Evolutionary conservation across 2,113 vertebrate species (phyloP).

Genomic region (Camelus bactrianus): DNA sequence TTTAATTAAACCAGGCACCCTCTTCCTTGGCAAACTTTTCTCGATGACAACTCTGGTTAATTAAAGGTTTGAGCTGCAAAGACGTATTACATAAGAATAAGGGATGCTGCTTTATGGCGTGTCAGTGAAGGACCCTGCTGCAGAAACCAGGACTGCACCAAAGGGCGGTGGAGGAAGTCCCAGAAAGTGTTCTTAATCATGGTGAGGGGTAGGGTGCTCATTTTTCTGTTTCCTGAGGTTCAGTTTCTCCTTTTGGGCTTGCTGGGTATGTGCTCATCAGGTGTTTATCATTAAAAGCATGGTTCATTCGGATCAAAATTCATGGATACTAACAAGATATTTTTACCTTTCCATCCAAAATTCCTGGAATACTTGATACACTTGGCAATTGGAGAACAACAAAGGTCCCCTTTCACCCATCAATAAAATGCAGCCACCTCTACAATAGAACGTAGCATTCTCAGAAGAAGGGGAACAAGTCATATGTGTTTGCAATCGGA

Average conservation of each 20-base stretch:
- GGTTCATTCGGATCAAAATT: conserved; percentile 61
- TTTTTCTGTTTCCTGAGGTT: conserved; percentile 54
- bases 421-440: conserved; percentile 19
- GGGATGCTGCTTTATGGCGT: conserved; percentile 45
- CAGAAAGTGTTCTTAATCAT: conserved; percentile 47
- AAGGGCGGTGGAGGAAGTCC: neutral
- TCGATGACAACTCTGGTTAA: conserved; percentile 86
- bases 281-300: conserved; percentile 69
- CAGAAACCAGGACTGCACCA: conserved; percentile 52
- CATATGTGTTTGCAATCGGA: neutral
- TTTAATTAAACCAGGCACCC: conserved; percentile 86
- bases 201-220: neutral
- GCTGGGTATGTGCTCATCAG: conserved; percentile 25
- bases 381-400: conserved; percentile 11
- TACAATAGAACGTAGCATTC: neutral
- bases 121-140: conserved; percentile 43
- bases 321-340: conserved; percentile 60
- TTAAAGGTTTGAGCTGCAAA: conserved; percentile 87
- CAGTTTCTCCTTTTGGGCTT: conserved; percentile 56
- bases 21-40: conserved; percentile 86
- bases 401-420: conserved; percentile 28
- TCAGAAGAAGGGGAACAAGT: neutral
- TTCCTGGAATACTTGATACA: conserved; percentile 52
- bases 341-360: conserved; percentile 70
- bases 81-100: conserved; percentile 78